phyloP scores from a whole-genome alignment of 2,797 vertebrate genomes.

The Molossus alvarezi region DNA sequence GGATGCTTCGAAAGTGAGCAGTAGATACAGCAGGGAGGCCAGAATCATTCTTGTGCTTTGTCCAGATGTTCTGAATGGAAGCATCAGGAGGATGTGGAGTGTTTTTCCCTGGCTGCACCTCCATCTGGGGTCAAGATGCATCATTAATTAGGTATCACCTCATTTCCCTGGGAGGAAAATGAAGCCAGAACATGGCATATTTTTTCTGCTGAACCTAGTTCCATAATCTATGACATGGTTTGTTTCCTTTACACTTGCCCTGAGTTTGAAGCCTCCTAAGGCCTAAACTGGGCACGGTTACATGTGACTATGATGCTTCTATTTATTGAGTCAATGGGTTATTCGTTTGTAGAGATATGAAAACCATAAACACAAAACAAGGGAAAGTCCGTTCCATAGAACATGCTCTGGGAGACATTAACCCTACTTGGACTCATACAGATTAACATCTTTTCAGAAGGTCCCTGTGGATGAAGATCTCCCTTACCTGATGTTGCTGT shows the following conservation, averaged over 20 bases:
- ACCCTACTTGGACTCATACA: not conserved
- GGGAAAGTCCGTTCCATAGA: conserved; percentile 18
- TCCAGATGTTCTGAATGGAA: not conserved
- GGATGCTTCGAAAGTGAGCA: not conserved
- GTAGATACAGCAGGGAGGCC: not conserved
- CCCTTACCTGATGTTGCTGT: not conserved
- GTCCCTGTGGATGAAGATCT: not conserved
- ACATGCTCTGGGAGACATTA: not conserved
- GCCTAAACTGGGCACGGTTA: not conserved
- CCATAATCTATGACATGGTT: not conserved
- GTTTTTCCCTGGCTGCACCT: not conserved
- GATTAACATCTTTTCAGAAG: not conserved
- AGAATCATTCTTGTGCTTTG: not conserved
- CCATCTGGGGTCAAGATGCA: not conserved
- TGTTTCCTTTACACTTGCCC: conserved; percentile 22
- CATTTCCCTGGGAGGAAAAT: not conserved
- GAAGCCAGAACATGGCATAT: not conserved
- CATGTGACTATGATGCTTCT: not conserved
- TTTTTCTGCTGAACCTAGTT: conserved; percentile 23
- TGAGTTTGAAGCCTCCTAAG: not conserved
- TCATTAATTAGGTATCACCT: not conserved
- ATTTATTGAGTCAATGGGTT: not conserved
- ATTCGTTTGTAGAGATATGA: not conserved
- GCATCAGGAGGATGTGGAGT: not conserved
- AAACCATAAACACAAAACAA: not conserved